Conservation (phyloP, 2,797 vertebrate species). For the Crypturellus tataupa region DNA sequence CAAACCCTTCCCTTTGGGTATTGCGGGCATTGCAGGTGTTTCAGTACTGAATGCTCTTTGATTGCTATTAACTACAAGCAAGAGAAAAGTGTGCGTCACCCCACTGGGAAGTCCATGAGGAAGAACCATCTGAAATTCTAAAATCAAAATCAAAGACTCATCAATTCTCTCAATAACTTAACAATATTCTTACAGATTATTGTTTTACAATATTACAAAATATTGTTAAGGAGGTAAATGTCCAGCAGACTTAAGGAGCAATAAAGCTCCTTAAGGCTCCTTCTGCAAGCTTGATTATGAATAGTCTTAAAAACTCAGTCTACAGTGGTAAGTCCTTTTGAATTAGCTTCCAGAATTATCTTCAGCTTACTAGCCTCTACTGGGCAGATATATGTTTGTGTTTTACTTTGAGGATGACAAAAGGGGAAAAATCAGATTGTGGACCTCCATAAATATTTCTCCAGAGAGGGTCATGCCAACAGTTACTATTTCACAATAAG, state of each 20-base stretch:
- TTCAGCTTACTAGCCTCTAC: neutral
- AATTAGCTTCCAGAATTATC: neutral
- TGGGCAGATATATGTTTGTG: neutral
- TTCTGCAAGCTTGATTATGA: neutral
- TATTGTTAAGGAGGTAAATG: neutral
- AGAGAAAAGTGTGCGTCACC: slow-evolving; percentile 3
- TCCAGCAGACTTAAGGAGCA: neutral
- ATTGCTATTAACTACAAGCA: slow-evolving; percentile 51
- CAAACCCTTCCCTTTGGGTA: slow-evolving; percentile 58
- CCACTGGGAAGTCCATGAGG: accelerated
- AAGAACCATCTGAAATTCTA: neutral
- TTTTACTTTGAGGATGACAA: neutral
- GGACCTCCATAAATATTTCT: neutral
- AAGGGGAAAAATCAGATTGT: neutral
- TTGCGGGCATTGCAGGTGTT: neutral
- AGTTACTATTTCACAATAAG: neutral
- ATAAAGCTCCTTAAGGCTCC: too few species aligned
- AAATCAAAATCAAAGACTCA: slow-evolving; percentile 39
- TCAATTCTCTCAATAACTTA: neutral
- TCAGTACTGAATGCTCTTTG: neutral
- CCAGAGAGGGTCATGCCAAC: neutral
- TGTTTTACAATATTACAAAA: neutral
- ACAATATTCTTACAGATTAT: neutral
- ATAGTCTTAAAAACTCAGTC: neutral
- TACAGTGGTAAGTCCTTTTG: neutral